Percentiles rank a stretch among this genome's conserved stretches.
Conservation (phyloP, 2,113 vertebrate species). For the Ctenodactylus gundi region DNA sequence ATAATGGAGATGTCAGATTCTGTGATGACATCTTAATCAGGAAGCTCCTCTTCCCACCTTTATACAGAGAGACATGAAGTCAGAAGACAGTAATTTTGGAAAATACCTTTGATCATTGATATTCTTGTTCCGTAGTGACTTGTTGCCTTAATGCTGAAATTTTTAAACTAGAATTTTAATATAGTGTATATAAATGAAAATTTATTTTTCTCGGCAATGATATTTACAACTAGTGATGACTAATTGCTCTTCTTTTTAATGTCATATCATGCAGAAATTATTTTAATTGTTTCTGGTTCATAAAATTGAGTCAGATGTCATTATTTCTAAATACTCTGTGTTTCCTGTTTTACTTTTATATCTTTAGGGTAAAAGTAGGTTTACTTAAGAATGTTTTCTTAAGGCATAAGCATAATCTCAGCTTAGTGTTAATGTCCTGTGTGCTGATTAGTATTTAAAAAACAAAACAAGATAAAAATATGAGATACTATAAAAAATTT, state of each 20-base stretch:
- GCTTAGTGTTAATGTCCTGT: not conserved
- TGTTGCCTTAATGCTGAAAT: conserved; percentile 1
- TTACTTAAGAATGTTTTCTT: not conserved
- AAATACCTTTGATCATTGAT: not conserved
- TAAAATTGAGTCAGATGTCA: not conserved
- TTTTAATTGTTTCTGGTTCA: not conserved
- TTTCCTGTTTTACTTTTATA: not conserved
- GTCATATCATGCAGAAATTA: not conserved
- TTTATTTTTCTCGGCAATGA: not conserved
- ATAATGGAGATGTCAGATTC: not conserved
- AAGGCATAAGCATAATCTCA: not conserved
- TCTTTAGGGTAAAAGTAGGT: not conserved
- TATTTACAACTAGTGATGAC: conserved; percentile 5
- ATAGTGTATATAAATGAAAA: not conserved
- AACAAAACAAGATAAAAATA: not conserved
- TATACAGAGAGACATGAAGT: not conserved
- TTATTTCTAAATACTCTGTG: not conserved
- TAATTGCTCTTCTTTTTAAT: not conserved
- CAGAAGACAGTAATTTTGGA: conserved; percentile 38
- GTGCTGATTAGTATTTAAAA: conserved; percentile 27
- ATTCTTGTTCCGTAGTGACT: not conserved
- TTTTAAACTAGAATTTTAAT: conserved; percentile 17
- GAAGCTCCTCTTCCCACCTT: not conserved
- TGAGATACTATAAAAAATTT: not conserved
- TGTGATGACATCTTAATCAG: not conserved